Percentiles rank a stretch among this genome's conserved stretches.
Conservation (phyloP, 2,888 invertebrate species). For the Agapostemon virescens region DNA sequence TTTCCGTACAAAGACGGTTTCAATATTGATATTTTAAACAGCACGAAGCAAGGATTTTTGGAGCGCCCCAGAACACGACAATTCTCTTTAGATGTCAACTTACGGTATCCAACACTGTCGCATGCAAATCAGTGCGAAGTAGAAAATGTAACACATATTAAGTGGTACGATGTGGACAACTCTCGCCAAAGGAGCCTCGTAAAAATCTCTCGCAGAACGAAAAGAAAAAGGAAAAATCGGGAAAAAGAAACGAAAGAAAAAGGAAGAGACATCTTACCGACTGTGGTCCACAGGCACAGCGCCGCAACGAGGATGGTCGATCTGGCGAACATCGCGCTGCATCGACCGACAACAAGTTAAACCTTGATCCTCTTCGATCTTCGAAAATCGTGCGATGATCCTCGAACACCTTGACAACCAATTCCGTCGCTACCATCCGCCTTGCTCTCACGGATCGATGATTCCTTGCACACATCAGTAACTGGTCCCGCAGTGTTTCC, state of each 20-base stretch:
- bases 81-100: background rate
- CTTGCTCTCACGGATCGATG: slow-evolving; percentile 12
- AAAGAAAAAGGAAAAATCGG: no score
- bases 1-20: no score
- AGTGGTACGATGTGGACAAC: slow-evolving; percentile 1
- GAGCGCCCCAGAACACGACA: background rate
- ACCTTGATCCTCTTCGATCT: slow-evolving; percentile 44
- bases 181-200: background rate
- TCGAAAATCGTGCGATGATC: slow-evolving; percentile 19
- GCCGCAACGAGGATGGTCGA: slow-evolving; percentile 64
- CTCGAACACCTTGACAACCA: slow-evolving; percentile 14
- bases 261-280: slow-evolving; percentile 63
- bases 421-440: slow-evolving; percentile 37
- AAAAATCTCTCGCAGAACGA: background rate
- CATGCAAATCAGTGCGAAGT: slow-evolving; percentile 5
- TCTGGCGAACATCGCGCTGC: slow-evolving; percentile 72
- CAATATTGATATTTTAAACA: no score
- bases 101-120: background rate
- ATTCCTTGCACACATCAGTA: slow-evolving; percentile 27
- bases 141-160: slow-evolving; percentile 10
- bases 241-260: no score
- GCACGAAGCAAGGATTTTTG: background rate
- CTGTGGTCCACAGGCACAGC: slow-evolving; percentile 66
- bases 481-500: background rate
- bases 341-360: slow-evolving; percentile 61